Conservation (phyloP, 2,888 invertebrate species). For the Chrysolina oricalcia region DNA sequence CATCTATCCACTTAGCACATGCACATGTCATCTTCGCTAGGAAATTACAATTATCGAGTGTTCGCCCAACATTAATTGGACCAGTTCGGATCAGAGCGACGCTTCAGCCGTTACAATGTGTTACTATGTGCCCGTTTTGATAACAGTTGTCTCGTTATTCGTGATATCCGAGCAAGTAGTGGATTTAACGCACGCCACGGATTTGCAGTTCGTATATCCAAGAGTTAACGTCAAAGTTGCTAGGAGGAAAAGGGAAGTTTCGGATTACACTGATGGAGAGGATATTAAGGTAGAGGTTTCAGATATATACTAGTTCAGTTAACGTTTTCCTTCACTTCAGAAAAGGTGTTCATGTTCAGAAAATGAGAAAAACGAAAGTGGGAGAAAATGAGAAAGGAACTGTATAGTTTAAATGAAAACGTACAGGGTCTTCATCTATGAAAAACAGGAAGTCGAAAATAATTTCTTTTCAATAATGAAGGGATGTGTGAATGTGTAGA, state of each 20-base stretch:
- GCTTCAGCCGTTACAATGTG: conserved; percentile 34
- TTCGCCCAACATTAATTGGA: conserved; percentile 18
- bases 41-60: conserved; percentile 19
- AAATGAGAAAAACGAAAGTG: too few relatives aligned
- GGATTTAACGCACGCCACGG: conserved; percentile 47
- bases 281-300: conserved; percentile 4
- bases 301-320: not conserved
- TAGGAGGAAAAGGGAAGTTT: conserved; percentile 37
- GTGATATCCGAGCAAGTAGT: conserved; percentile 19
- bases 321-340: too few relatives aligned
- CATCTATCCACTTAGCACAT: conserved; percentile 21
- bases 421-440: too few relatives aligned
- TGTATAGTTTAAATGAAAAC: too few relatives aligned
- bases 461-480: too few relatives aligned
- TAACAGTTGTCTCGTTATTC: conserved; percentile 22
- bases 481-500: too few relatives aligned
- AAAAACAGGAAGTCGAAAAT: too few relatives aligned
- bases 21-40: conserved; percentile 17
- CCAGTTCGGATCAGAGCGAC: not conserved
- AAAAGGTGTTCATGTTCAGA: too few relatives aligned
- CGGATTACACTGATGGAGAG: not conserved
- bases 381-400: too few relatives aligned
- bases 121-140: conserved; percentile 32
- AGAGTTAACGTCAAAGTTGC: conserved; percentile 53
- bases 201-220: conserved; percentile 59